Evolutionary conservation across 1,140 invertebrate species (phyloP), one percentile per base, ranked within the genome.

Genomic region (Aphelenchoides avenae): DNA sequence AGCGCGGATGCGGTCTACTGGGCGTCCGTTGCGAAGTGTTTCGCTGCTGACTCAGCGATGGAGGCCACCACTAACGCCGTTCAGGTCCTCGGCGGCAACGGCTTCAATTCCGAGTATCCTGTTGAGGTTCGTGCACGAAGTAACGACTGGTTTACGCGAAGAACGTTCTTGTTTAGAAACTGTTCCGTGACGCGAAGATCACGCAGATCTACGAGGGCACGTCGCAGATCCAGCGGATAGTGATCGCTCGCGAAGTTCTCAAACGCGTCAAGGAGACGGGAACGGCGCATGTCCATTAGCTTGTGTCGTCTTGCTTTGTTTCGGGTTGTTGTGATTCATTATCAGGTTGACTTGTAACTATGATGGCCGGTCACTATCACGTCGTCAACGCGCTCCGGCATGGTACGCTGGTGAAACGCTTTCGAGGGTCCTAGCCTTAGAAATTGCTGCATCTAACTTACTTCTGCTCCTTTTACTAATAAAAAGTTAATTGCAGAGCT

Each of bases 91-190:
- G 93, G 93, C 46, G 93, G 92, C 33, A 61, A 61, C 27, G 73
- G 93, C 18, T 97, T 92, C 80, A 97, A 96, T 78, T 85, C 83
- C 36, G 92, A 97, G 55, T 98, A 97, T 81, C 93, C 93, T 0
- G 93, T 94, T 0, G 93, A 97, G 77, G 97, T 97, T 78, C 81
- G 97, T 9, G 94, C 96, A 89, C 83, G 93, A 57, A 93, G 97
- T 82, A 91, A 92, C 5, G 97, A 97, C 80, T 96, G 96, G 71
- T 96, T 87, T 79, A 89, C 94, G 80, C 92, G 30, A 69, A 54
- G n/a, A 9, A 44, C 11, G 13, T 39, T 44, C 11, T 15, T 34
- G 9, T 15, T 44, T n/a, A n/a, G 27, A 64, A 64, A 9, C 2
- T 59, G n/a, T 37, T 59, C 20, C 29, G 51, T 22, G 48, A 64